Evolutionary conservation across 2,888 invertebrate species (phyloP).

Genomic region (Labia minor): DNA sequence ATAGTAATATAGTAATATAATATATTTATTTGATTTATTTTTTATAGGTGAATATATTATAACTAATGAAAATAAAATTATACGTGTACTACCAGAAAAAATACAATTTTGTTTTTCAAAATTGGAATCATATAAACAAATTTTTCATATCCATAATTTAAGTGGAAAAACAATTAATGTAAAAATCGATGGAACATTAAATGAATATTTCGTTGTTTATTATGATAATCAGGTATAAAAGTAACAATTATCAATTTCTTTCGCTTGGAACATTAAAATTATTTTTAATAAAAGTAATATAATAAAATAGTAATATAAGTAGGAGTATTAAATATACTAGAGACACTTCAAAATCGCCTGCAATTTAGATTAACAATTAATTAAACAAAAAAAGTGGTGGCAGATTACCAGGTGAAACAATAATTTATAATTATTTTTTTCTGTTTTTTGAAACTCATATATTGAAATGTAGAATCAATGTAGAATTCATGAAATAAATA

Average conservation of each 20-base stretch:
- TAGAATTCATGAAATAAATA: no score
- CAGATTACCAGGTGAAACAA: no score
- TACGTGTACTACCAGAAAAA: neutral
- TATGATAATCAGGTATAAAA: neutral
- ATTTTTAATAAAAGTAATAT: neutral
- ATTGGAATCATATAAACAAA: slow-evolving; percentile 23
- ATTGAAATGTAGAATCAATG: no score
- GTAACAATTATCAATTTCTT: neutral
- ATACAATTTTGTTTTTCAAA: slow-evolving; percentile 17
- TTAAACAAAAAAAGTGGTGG: no score
- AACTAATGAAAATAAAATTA: neutral
- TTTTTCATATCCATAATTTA: slow-evolving; percentile 7
- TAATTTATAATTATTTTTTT: no score
- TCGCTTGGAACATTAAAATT: neutral
- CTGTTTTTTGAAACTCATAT: no score
- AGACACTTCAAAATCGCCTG: no score
- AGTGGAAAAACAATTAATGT: neutral
- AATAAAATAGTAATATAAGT: neutral
- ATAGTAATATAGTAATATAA: no score
- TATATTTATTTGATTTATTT: neutral
- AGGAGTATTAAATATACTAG: neutral
- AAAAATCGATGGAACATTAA: neutral
- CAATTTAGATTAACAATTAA: no score
- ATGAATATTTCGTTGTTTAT: neutral
- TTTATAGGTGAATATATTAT: neutral